Evolutionary conservation across 1,140 invertebrate genomes (phyloP), one percentile per base, ranked within the genome.

Genomic region (Prorops nasuta): DNA sequence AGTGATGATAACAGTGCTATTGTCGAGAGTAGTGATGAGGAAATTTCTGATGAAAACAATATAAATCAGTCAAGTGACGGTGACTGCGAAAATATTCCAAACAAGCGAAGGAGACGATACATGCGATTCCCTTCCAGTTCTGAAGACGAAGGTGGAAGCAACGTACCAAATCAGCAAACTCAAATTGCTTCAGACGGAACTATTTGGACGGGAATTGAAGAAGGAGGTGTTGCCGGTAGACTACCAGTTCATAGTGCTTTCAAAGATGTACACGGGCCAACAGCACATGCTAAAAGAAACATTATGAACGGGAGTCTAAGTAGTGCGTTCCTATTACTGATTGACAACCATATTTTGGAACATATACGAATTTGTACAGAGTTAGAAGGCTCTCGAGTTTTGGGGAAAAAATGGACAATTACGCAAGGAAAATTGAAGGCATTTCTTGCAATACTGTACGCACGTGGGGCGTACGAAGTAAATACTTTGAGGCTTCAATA

Each of bases 401-500:
- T 62, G 20, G 37, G 31, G 16, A 45, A 28, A 22, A 50, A 59
- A 38, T 67, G 64, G 60, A 48, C 34, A 37, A 18, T 64, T 16
- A 36, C 54, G 48, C 15, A 35, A 24, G 44, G 34, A 50, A 55
- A 67, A 49, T 46, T 71, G 39, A 10, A 60, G 34, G 54, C 63
- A 52, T 67, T 64, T 50, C 44, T 71, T 67, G 58, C 41, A 42
- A 34, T 70, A 38, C 19, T 67, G 39, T 68, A 65, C 54, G 54
- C 47, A 36, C 60, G 57, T 35, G 59, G 55, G n/a, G 61, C 58
- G 43, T 64, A 64, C 57, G 43, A 58, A 37, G 55, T 49, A 36
- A 66, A 56, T 31, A 55, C 52, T 58, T 39, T 69, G 18, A 36
- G 63, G 21, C 20, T 65, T 14, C 18, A 40, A 10, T 40, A 28